These are phyloP conservation scores for Erpetoichthys calabaricus DNA, from an alignment of 2,797 vertebrate species.

Conservation along the genomic window DNA sequence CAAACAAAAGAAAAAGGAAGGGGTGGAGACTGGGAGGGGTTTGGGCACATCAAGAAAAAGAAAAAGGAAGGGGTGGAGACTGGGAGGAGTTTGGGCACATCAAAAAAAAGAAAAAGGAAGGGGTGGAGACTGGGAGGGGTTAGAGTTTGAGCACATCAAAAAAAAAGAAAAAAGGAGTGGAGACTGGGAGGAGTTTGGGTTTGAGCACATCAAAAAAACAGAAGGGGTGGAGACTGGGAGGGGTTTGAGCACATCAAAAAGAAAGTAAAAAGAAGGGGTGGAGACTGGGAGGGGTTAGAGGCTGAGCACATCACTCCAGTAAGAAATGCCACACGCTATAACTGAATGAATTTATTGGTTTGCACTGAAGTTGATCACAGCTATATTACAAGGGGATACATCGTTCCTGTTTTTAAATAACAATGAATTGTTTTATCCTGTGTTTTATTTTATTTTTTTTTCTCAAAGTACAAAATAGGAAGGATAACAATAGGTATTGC, in stretches of 20 bases:
- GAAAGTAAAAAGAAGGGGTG: neutral
- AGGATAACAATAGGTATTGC: conserved; percentile 82
- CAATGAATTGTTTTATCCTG: conserved; percentile 39
- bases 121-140: neutral
- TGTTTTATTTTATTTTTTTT: conserved; percentile 39
- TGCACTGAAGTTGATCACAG: conserved; percentile 89
- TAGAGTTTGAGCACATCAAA: conserved; percentile 12
- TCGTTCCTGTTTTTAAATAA: conserved; percentile 73
- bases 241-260: neutral
- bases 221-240: neutral
- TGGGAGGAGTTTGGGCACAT: conserved; percentile 15
- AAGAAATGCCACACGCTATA: conserved; percentile 35
- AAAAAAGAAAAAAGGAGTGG: conserved; percentile 10
- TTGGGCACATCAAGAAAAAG: too few relatives aligned
- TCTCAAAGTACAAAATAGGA: conserved; percentile 73
- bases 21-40: too few relatives aligned
- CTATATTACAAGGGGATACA: conserved; percentile 83
- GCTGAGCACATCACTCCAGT: conserved; percentile 8
- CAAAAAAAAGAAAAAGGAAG: conserved; percentile 16
- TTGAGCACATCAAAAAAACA: neutral
- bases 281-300: conserved; percentile 7
- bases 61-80: conserved; percentile 12
- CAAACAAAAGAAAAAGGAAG: too few relatives aligned
- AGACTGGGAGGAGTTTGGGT: neutral
- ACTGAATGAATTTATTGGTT: conserved; percentile 92